Conservation (phyloP, 2,113 vertebrate genomes). For the Capreolus pygargus region DNA sequence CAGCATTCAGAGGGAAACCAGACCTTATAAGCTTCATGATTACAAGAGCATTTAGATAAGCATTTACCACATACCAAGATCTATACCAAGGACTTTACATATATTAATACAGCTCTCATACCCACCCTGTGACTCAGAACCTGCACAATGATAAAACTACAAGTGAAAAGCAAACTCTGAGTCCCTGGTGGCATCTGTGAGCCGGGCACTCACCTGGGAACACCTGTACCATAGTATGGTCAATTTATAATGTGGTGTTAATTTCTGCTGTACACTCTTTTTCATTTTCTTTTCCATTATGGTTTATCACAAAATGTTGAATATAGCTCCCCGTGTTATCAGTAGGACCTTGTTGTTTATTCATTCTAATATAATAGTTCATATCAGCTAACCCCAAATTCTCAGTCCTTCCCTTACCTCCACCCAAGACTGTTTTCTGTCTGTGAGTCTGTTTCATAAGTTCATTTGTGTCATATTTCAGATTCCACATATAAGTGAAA, state of each 20-base stretch:
- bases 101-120: background rate
- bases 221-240: background rate
- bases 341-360: background rate
- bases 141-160: accelerated
- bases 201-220: background rate
- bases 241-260: background rate
- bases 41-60: background rate
- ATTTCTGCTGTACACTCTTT: background rate
- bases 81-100: background rate
- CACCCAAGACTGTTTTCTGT: background rate
- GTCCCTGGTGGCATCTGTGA: background rate
- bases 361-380: background rate
- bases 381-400: background rate
- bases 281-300: background rate
- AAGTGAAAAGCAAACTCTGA: no score
- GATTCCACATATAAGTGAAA: background rate
- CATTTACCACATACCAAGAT: background rate
- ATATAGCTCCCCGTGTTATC: background rate
- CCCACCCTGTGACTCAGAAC: background rate
- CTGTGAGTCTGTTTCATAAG: background rate
- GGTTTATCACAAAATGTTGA: background rate
- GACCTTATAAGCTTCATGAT: background rate
- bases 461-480: background rate
- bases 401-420: background rate
- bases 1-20: background rate